These are phyloP conservation scores for Cyanoderma ruficeps DNA, from an alignment of 2,113 vertebrate genomes.

Conservation along the genomic window DNA sequence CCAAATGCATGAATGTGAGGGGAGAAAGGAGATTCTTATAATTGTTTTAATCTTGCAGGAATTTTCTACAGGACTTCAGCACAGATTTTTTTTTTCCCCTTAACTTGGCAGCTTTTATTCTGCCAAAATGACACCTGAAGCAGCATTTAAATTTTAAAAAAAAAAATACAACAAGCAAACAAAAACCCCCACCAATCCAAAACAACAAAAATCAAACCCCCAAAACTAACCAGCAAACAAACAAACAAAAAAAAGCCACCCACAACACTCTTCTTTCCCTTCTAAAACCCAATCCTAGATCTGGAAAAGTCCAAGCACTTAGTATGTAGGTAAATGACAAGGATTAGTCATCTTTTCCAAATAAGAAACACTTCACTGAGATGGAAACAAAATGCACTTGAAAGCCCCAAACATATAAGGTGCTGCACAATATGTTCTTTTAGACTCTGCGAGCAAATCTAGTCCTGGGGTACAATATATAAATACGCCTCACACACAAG, in stretches of 20 bases:
- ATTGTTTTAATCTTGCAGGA: neutral
- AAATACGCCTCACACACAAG: neutral
- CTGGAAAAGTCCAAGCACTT: neutral
- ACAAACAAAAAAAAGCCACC: too few relatives aligned
- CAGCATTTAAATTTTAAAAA: neutral
- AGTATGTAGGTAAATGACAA: neutral
- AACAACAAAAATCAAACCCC: neutral
- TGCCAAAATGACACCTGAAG: neutral
- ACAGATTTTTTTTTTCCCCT: neutral
- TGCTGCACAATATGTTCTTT: conserved; percentile 3
- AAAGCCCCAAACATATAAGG: neutral
- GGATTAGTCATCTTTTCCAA: neutral
- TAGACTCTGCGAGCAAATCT: neutral
- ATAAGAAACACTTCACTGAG: neutral
- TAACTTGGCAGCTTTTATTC: neutral
- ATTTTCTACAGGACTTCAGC: neutral
- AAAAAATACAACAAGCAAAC: neutral
- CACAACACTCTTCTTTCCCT: neutral
- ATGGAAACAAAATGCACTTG: neutral
- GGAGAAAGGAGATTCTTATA: neutral
- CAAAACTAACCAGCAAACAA: neutral
- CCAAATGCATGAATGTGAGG: neutral
- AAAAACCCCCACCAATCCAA: neutral
- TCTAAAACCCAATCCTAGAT: neutral
- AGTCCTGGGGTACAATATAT: neutral